These are phyloP conservation scores for Carlito syrichta DNA, from an alignment of 2,113 vertebrate species.

Conservation along the genomic window DNA sequence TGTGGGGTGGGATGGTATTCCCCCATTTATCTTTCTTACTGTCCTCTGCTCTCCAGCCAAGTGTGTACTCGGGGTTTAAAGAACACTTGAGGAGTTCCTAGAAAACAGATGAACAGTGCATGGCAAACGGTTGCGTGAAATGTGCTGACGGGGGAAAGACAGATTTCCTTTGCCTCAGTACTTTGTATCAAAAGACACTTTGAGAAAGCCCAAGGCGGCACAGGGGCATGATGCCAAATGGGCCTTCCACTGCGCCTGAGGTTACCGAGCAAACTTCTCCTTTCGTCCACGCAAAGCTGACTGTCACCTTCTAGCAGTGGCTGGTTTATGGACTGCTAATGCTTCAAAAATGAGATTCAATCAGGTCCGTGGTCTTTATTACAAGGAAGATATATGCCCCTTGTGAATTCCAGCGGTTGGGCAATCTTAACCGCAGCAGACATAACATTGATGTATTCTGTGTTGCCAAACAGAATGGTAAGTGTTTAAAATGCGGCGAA, in stretches of 20 bases:
- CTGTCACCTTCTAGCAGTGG: conserved; percentile 48
- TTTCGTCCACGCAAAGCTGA: not conserved
- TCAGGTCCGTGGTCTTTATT: conserved; percentile 55
- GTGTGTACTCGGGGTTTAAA: not conserved
- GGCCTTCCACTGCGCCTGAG: not conserved
- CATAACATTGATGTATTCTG: conserved; percentile 67
- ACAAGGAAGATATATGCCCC: conserved; percentile 48
- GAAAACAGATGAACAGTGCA: not conserved
- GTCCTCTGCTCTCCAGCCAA: conserved; percentile 9
- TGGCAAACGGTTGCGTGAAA: not conserved
- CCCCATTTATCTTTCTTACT: conserved; percentile 36
- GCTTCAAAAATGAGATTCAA: conserved; percentile 72
- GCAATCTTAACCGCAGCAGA: conserved; percentile 66
- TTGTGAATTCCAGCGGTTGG: conserved; percentile 53
- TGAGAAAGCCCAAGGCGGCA: not conserved
- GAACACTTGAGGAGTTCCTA: conserved; percentile 45
- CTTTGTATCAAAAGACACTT: conserved; percentile 46
- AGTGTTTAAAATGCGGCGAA: conserved; percentile 72
- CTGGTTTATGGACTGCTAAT: conserved; percentile 74
- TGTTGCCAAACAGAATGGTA: conserved; percentile 58
- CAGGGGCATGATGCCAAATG: not conserved
- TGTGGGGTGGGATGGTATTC: not conserved
- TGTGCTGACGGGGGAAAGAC: not conserved
- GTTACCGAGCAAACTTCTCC: not conserved
- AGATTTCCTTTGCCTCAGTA: conserved; percentile 41